Evolutionary conservation across 2,888 invertebrate genomes (phyloP).

Genomic region (Lycocerus yunnanus): DNA sequence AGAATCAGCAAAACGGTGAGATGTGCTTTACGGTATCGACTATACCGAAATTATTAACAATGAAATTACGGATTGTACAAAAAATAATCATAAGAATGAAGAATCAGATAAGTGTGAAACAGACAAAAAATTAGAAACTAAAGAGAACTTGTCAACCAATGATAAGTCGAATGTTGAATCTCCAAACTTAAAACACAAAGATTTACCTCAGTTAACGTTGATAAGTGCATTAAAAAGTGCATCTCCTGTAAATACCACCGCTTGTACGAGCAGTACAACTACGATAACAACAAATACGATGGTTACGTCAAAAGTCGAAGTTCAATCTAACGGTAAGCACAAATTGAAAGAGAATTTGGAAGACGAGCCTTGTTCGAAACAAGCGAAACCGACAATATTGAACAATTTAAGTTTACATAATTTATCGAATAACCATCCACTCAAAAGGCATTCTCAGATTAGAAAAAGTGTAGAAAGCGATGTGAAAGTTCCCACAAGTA

Average conservation of each 20-base stretch:
- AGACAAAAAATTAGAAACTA: not conserved
- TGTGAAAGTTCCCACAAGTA: not conserved
- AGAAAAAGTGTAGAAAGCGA: slow-evolving; percentile 8
- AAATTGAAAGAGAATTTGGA: slow-evolving; percentile 23
- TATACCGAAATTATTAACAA: slow-evolving; percentile 29
- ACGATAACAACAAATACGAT: not conserved
- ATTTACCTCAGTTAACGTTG: not conserved
- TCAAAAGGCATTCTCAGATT: slow-evolving; percentile 47
- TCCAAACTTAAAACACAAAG: not conserved
- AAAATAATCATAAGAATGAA: not conserved
- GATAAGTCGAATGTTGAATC: not conserved
- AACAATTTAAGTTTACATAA: slow-evolving; percentile 49
- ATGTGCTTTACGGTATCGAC: slow-evolving; percentile 63
- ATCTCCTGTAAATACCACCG: not conserved
- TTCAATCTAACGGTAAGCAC: slow-evolving; percentile 26
- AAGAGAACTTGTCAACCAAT: not conserved
- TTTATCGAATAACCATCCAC: slow-evolving; percentile 52
- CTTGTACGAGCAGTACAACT: slow-evolving; percentile 6
- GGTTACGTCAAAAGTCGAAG: not conserved
- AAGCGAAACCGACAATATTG: slow-evolving; percentile 45
- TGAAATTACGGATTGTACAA: slow-evolving; percentile 13
- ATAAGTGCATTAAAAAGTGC: not conserved
- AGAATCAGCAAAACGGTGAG: slow-evolving; percentile 67
- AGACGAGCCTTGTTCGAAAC: slow-evolving; percentile 41
- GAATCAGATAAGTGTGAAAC: not conserved